phyloP scores from a whole-genome alignment of 2,888 invertebrate genomes.

The Aleiodes alternator region DNA sequence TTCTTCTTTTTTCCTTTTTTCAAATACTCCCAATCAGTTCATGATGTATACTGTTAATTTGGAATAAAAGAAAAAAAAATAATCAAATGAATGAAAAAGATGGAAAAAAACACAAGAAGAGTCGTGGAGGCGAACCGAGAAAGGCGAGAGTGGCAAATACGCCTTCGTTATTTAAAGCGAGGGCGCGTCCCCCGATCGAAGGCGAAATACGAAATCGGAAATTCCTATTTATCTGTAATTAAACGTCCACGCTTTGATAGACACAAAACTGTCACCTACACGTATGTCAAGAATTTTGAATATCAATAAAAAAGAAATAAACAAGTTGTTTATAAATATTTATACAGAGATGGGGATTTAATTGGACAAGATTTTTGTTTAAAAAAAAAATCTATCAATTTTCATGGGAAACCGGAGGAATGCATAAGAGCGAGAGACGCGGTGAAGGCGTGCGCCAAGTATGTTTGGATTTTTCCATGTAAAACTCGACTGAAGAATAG shows the following conservation, averaged over 20 bases:
- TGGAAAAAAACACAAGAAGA: constrained; percentile 39
- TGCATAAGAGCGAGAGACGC: no score
- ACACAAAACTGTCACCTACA: constrained; percentile 43
- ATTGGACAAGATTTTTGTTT: background rate
- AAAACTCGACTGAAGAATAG: background rate
- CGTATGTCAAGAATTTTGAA: constrained; percentile 22
- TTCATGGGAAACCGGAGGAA: constrained; percentile 14
- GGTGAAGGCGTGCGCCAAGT: no score
- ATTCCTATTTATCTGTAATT: constrained; percentile 38
- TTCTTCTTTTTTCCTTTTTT: no score
- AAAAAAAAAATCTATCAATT: constrained; percentile 2
- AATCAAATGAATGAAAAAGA: constrained; percentile 16
- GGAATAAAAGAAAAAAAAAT: background rate
- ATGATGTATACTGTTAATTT: constrained; percentile 7
- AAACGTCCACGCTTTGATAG: constrained; percentile 35
- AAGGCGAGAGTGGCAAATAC: constrained; percentile 52
- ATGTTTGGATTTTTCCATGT: no score
- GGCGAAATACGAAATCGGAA: constrained; percentile 42
- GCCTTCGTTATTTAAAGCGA: constrained; percentile 58
- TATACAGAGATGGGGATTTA: background rate
- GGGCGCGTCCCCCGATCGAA: constrained; percentile 41
- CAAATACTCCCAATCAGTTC: constrained; percentile 14
- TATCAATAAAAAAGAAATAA: background rate
- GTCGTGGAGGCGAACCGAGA: constrained; percentile 49
- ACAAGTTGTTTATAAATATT: constrained; percentile 3